Base-by-base conservation (phyloP, 2,113 vertebrate species). In the Caranx melampygus region DNA sequence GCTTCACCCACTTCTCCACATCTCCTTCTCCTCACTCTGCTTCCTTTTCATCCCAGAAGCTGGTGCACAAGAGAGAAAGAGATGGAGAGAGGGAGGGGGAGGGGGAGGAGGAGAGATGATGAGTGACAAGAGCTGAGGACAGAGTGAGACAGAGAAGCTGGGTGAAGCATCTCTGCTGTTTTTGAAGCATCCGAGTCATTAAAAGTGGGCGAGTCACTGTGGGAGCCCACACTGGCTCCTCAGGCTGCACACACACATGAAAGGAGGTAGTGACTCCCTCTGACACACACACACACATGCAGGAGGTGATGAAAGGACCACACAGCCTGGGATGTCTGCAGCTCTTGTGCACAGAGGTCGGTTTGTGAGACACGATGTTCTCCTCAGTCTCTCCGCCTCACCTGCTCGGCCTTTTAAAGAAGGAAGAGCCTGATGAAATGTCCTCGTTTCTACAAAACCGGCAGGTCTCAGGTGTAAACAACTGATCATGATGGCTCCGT, bases 171-270 rank as follows among this genome's bases (percentile, higher is more conserved):
- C 10, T 51, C 42, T 14, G 45, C 63, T 71, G 72, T 31, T 49
- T 63, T 87, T 90, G 80, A 90, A 86, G 88, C 72, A 49, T 75
- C 62, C 20, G 81, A 86, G 77, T 88, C 82, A 86, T 90, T 90
- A 92, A 88, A 90, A 83, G 78, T 70, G 74, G 68, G 75, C 66
- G 26, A 84, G 75, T 55, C 62, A 55, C 35, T 71, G 84, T 67
- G 68, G 73, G 71, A 81, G 57, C 44, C 52, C 62, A 82, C 26
- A 8, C n/a, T 47, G 44, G 63, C 33, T 66, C 18, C 44, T 44
- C 44, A 67, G 55, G 68, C 37, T 60, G 77, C 49, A 78, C 59
- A 77, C 49, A 52, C 58, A 64, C 78, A 77, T 83, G 68, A 84
- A 90, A 79, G 51, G 12, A 66, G 15, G 45, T 33, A 37, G n/a